Evolutionary conservation across 1,140 invertebrate genomes (phyloP).

Genomic region (Drosophila santomea): DNA sequence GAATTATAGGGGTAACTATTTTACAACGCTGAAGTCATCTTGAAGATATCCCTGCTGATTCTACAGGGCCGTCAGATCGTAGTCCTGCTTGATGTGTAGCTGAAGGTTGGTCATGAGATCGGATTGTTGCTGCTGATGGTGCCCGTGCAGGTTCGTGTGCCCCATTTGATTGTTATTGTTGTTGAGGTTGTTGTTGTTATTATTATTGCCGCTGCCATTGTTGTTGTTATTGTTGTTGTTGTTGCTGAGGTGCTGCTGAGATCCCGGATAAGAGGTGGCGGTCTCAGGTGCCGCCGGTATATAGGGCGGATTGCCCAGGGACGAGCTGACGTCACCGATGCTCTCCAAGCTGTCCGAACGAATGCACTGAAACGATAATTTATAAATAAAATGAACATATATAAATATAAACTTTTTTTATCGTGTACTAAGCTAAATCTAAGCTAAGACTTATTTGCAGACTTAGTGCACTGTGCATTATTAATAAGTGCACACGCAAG

Average conservation of each 20-base stretch:
- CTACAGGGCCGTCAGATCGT: slow-evolving; percentile 91
- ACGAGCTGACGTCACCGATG: slow-evolving; percentile 80
- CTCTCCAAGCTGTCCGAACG: slow-evolving; percentile 83
- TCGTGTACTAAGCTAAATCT: neutral
- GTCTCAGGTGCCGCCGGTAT: slow-evolving; percentile 71
- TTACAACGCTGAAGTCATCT: slow-evolving; percentile 33
- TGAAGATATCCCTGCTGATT: slow-evolving; percentile 36
- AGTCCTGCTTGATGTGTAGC: slow-evolving; percentile 89
- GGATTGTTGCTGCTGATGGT: slow-evolving; percentile 73
- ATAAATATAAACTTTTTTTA: too few relatives aligned
- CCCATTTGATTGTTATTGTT: slow-evolving; percentile 76
- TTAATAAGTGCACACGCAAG: slow-evolving; percentile 6
- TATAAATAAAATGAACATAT: too few relatives aligned
- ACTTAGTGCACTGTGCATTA: too few relatives aligned
- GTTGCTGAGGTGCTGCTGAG: slow-evolving; percentile 62
- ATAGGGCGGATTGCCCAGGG: slow-evolving; percentile 76
- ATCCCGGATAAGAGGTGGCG: slow-evolving; percentile 59
- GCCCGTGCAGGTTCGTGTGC: slow-evolving; percentile 57
- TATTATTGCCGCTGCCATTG: slow-evolving; percentile 50
- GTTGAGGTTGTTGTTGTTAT: slow-evolving; percentile 60
- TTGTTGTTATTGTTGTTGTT: slow-evolving; percentile 45
- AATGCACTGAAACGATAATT: slow-evolving; percentile 58
- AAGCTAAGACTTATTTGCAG: neutral
- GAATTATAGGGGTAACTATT: slow-evolving; percentile 25
- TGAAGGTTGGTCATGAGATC: slow-evolving; percentile 81